Conservation (phyloP, 2,797 vertebrate genomes). For the Onychomys arenicola region DNA sequence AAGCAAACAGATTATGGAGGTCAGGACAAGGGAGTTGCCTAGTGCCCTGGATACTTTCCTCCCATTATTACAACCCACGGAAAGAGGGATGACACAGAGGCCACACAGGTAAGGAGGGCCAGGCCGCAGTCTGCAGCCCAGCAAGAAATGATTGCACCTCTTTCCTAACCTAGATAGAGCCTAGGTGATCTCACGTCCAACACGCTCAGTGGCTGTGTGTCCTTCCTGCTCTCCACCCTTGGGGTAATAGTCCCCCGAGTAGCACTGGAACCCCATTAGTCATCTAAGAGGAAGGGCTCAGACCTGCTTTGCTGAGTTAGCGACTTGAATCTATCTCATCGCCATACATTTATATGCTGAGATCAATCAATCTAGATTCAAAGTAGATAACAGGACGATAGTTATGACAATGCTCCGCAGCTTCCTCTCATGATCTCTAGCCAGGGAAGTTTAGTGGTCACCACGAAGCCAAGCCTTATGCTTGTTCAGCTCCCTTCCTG, state of each 20-base stretch:
- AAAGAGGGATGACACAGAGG: not conserved
- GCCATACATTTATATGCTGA: not conserved
- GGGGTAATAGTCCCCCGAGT: not conserved
- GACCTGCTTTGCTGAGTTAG: too few species aligned
- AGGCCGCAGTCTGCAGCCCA: not conserved
- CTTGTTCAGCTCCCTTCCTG: not conserved
- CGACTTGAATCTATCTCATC: slow-evolving; percentile 19
- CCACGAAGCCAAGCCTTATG: not conserved
- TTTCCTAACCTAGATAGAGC: not conserved
- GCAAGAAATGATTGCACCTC: not conserved
- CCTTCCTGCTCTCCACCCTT: not conserved
- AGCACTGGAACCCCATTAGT: not conserved
- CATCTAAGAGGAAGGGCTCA: not conserved
- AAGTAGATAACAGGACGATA: not conserved
- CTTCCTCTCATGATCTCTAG: not conserved
- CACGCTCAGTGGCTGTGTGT: not conserved
- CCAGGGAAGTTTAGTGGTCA: not conserved
- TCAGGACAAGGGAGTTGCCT: not conserved
- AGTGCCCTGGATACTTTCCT: not conserved
- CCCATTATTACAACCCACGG: not conserved
- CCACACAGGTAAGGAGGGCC: not conserved
- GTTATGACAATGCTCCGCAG: not conserved
- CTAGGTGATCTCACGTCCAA: not conserved
- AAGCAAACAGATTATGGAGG: not conserved
- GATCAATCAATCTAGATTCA: not conserved